Evolutionary conservation across 2,113 vertebrate species (phyloP).

Genomic region (Toxostoma redivivum): DNA sequence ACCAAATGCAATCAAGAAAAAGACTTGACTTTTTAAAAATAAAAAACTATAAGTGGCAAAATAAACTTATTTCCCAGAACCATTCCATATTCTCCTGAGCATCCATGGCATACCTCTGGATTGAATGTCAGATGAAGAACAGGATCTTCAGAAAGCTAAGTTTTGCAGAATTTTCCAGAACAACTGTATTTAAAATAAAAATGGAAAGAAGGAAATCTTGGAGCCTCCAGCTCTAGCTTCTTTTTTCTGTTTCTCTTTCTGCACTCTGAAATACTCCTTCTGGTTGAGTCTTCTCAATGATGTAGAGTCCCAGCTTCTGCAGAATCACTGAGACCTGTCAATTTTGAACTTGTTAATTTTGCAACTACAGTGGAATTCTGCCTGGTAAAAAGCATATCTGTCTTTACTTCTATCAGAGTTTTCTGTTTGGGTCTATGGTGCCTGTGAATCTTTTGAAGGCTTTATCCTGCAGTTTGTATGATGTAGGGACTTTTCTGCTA

Average conservation of each 20-base stretch:
- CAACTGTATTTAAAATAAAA: background rate
- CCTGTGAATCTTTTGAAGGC: background rate
- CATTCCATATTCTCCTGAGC: background rate
- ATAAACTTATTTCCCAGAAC: background rate
- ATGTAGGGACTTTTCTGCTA: background rate
- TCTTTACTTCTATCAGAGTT: background rate
- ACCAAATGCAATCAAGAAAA: background rate
- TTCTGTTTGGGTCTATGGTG: background rate
- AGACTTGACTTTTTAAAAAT: background rate
- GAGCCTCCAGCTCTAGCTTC: background rate
- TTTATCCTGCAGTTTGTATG: background rate
- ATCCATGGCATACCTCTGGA: background rate
- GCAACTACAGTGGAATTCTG: background rate
- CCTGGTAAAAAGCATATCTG: background rate
- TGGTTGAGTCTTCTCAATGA: background rate
- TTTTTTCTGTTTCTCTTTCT: background rate
- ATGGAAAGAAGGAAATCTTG: background rate
- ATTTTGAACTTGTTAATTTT: background rate
- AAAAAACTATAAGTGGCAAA: background rate
- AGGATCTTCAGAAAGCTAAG: accelerated
- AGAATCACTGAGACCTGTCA: background rate
- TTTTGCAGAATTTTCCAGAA: background rate
- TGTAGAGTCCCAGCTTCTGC: background rate
- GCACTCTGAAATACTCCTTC: background rate
- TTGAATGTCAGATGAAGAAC: background rate